phyloP scores from a whole-genome alignment of 2,888 invertebrate species.

The Diaphora mendica region DNA sequence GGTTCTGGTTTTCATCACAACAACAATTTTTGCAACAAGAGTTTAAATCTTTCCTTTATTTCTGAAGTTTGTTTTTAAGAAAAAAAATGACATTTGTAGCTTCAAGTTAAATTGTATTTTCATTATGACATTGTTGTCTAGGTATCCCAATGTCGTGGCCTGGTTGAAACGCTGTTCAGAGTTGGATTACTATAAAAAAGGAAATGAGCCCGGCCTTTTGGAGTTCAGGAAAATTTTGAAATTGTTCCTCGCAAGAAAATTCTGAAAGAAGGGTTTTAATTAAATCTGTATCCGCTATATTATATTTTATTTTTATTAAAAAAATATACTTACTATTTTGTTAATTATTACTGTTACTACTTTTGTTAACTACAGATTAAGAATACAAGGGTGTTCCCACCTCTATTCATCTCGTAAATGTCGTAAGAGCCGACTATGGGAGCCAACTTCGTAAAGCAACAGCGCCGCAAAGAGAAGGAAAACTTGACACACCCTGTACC shows the following conservation, averaged over 20 bases:
- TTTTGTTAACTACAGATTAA: too few relatives aligned
- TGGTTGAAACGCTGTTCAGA: conserved; percentile 53
- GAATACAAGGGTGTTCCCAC: too few relatives aligned
- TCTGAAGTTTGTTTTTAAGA: too few relatives aligned
- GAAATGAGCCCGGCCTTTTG: conserved; percentile 46
- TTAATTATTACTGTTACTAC: too few relatives aligned
- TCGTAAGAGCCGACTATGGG: too few relatives aligned
- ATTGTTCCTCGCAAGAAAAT: conserved; percentile 31
- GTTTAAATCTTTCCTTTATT: too few relatives aligned
- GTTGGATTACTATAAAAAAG: conserved; percentile 50
- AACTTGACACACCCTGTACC: too few relatives aligned
- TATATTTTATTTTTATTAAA: background rate
- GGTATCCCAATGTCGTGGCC: conserved; percentile 51
- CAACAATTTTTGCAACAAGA: too few relatives aligned
- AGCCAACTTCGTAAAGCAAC: too few relatives aligned
- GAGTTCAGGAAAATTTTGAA: conserved; percentile 37
- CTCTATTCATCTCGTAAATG: too few relatives aligned
- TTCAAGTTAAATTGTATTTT: background rate
- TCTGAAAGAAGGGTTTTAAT: conserved; percentile 10
- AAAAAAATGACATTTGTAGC: background rate
- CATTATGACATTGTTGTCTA: conserved; percentile 26
- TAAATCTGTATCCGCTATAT: background rate
- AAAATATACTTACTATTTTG: background rate
- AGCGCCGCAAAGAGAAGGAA: too few relatives aligned
- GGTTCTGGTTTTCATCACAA: background rate